Evolutionary conservation across 2,888 invertebrate genomes (phyloP), one percentile per base, ranked within the genome.

Genomic region (Galerucella nymphaeae): DNA sequence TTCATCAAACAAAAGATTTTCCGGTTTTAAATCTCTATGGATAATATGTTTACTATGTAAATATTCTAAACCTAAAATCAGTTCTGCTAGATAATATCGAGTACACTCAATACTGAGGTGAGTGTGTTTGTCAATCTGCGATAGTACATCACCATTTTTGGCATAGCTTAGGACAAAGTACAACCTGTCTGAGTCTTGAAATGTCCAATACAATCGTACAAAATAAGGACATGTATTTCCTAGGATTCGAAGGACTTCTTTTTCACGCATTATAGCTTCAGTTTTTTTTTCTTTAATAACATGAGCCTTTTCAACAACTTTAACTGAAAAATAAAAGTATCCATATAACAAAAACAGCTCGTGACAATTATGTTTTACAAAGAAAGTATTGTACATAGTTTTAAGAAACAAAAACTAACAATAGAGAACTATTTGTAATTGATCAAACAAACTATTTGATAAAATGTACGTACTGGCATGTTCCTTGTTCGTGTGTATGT

Each of bases 161-260:
- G 98, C 98, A 88, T 96, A 97, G 18, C 96, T 95, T 85, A 99
- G 90, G 18, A 97, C 98, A 88, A 99, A 99, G 88, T 97, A 99
- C 73, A 99, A 90, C 83, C 96, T 91, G 82, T 95, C 94, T 42
- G 90, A 86, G 85, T 99, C 98, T 89, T 99, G 99, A 88, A 99
- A 99, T 72, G 99, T 97, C 88, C 96, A 97, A 86, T 94, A 96
- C 73, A 99, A 90, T 85, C 94, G 93, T 68, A 98, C 96, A 86
- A 99, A 96, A 86, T 96, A 98, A 45, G 75, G 80, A 77, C 80
- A 82, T 80, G 92, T 91, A 76, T 92, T 90, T 80, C 93, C 94
- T 81, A 98, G 88, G 87, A 94, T 92, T 85, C 96, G 94, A 85
- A 99, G 89, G 38, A 97, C 96, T 84, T 98, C 96, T 85, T 97